Evolutionary conservation across 2,113 vertebrate species (phyloP).

Genomic region (Mohoua ochrocephala): DNA sequence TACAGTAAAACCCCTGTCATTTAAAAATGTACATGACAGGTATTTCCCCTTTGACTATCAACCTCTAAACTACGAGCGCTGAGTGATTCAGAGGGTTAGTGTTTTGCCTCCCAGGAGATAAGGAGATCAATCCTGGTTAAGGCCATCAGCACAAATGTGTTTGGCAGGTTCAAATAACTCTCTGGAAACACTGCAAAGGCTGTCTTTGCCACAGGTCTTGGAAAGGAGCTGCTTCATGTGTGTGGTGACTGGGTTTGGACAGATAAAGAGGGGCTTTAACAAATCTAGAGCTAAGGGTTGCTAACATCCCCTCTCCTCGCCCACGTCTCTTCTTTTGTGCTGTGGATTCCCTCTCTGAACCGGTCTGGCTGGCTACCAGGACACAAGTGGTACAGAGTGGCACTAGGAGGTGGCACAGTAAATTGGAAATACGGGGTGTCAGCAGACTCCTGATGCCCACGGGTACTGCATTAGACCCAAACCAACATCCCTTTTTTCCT

Average conservation of each 20-base stretch:
- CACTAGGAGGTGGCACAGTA: background rate
- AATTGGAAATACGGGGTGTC: background rate
- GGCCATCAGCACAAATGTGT: slow-evolving; percentile 23
- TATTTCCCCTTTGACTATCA: background rate
- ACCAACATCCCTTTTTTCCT: background rate
- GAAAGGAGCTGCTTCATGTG: background rate
- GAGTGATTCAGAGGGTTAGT: background rate
- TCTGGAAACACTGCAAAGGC: background rate
- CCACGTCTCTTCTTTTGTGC: background rate
- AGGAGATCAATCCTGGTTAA: slow-evolving; percentile 40
- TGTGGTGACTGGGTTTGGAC: background rate
- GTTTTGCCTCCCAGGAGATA: slow-evolving; percentile 5
- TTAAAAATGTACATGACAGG: background rate
- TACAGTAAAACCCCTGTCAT: background rate
- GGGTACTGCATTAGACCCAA: background rate
- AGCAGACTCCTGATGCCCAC: background rate
- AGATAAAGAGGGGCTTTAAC: background rate
- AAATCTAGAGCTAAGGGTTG: background rate
- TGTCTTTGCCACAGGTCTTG: background rate
- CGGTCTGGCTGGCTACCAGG: background rate
- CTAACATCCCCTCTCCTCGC: background rate
- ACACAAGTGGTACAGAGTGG: background rate
- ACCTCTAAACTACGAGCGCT: background rate
- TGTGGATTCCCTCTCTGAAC: background rate
- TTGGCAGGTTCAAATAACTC: slow-evolving; percentile 14